Conservation (phyloP, 2,888 invertebrate genomes). For the Yponomeuta malinellus region DNA sequence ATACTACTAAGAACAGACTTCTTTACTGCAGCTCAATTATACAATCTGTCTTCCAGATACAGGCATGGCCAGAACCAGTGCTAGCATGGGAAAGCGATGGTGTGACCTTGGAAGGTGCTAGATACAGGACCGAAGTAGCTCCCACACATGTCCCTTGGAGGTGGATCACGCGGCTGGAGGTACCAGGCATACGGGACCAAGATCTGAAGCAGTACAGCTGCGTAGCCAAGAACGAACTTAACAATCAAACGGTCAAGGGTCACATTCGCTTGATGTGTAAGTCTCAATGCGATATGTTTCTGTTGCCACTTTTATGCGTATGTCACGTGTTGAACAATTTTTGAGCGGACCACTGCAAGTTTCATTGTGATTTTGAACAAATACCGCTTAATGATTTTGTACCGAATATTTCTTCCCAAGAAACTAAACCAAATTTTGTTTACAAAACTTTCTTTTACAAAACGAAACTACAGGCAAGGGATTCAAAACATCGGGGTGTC, state of each 20-base stretch:
- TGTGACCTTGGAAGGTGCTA: constrained; percentile 78
- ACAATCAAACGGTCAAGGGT: constrained; percentile 86
- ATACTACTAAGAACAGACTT: no score
- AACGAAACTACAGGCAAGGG: no score
- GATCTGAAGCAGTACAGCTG: constrained; percentile 89
- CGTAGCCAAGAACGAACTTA: constrained; percentile 88
- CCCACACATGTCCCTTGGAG: constrained; percentile 70
- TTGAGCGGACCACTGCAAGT: no score
- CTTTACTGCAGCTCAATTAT: no score
- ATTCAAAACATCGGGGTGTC: no score
- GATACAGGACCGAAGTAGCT: constrained; percentile 54
- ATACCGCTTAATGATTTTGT: no score
- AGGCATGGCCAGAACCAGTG: constrained; percentile 91
- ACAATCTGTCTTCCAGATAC: constrained; percentile 67
- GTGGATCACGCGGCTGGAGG: constrained; percentile 86
- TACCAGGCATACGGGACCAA: constrained; percentile 78
- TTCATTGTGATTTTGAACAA: no score
- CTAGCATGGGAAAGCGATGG: constrained; percentile 92
- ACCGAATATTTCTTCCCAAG: no score
- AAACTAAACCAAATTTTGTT: no score
- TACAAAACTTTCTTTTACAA: no score
- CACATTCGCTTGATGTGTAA: constrained; percentile 52
- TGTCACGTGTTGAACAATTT: no score
- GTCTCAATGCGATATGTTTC: constrained; percentile 23
- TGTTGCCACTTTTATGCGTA: no score